Base-by-base conservation (phyloP, 2,113 vertebrate genomes). In the Lucifuga dentata region DNA sequence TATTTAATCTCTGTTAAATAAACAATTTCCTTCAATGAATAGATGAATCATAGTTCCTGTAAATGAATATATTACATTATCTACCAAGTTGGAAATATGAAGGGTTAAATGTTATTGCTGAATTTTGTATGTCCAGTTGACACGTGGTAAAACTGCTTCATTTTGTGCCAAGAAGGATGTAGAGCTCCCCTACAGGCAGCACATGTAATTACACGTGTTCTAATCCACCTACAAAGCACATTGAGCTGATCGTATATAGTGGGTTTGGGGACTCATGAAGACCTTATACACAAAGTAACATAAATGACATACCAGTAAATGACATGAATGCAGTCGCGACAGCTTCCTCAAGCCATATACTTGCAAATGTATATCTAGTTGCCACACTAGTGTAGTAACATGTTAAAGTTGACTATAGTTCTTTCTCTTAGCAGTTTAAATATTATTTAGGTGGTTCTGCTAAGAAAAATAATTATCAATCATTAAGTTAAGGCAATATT, bases 181-280 rank as follows among this genome's bases (percentile, higher is more conserved):
- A 90, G 73, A 87, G 86, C 75, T 83, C 92, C 91, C 86, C 92
- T 90, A 56, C 78, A 91, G 92, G 91, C 70, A 32, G 51, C 75
- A 75, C 21, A 44, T 52, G 71, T 51, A 63, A 87, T 67, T 83
- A 73, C 79, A 83, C 16, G 48, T 38, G 53, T 33, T 20, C 55
- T 11, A 66, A 17, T 36, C 41, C 59, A 45, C 12, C 39, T 58
- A 19, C 35, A 11, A 8, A 41, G 15, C 26, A 55, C 46, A 59
- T 13, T 71, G 26, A 50, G 35, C 32, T 56, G 53, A 29, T 72
- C 45, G 71, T 29, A 29, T 53, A 60, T n/a, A 51, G 74, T 81
- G 81, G 73, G 76, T 81, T n/a, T n/a, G n/a, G n/a, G n/a, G n/a
- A n/a, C n/a, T n/a, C n/a, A n/a, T n/a, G n/a, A n/a, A n/a, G n/a